These are phyloP conservation scores for Lophura nycthemera DNA, from an alignment of 2,113 vertebrate species.

Conservation along the genomic window DNA sequence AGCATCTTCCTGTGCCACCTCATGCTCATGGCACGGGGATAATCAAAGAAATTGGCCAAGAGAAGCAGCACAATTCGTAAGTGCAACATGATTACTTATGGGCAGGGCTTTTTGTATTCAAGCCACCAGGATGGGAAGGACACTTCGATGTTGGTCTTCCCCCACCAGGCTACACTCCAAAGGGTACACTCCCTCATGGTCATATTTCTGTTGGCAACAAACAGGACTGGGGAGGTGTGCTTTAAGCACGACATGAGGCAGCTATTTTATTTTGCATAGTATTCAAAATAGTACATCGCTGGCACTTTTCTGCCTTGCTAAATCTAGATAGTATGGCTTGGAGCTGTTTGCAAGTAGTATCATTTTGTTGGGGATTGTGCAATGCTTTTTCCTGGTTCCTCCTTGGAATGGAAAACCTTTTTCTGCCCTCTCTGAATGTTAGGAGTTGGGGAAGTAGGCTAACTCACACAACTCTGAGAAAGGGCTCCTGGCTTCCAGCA, in stretches of 20 bases:
- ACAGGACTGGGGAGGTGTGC: background rate
- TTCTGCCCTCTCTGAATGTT: conserved; percentile 4
- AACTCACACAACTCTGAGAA: background rate
- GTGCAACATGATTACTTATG: background rate
- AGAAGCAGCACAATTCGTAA: background rate
- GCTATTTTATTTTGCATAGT: background rate
- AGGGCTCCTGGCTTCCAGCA: background rate
- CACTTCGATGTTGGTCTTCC: conserved; percentile 45
- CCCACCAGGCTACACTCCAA: background rate
- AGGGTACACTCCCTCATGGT: background rate
- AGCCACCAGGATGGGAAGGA: background rate
- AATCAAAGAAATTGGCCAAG: background rate
- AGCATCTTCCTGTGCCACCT: conserved; percentile 42
- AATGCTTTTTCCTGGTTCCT: background rate
- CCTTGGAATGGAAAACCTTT: background rate
- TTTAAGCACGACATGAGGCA: background rate
- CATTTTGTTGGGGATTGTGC: conserved; percentile 1
- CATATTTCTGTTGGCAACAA: conserved; percentile 12
- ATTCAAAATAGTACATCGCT: conserved; percentile 17
- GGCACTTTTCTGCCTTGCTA: background rate
- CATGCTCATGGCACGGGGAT: background rate
- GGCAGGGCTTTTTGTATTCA: background rate
- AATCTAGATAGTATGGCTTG: background rate
- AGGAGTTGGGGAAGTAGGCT: background rate
- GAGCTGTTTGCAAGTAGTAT: background rate